Evolutionary conservation across 2,888 invertebrate species (phyloP), one percentile per base, ranked within the genome.

Genomic region (Anaspis maculata): DNA sequence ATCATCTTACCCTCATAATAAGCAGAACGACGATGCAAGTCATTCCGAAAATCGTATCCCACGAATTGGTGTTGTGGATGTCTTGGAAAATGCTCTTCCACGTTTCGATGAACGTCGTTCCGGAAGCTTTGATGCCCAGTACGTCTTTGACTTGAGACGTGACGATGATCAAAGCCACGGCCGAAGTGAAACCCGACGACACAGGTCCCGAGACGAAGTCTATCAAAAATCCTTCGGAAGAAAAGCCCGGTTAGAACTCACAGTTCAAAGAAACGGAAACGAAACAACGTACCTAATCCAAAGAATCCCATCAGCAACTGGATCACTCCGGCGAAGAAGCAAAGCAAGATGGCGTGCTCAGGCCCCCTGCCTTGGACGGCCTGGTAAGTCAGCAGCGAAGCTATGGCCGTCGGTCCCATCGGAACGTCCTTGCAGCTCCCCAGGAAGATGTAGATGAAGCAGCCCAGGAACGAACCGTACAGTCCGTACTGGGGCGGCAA

Each of bases 381-480:
- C 68, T 87, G 85, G 62, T 73, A 83, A 1, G 90, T 90, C 47
- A 94, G 73, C 34, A 94, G 69, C 3, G 92, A 87, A 44, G 88
- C 81, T 52, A 94, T 90, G 41, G 94, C 92, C 2, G 91, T 91
- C 10, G 94, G 94, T 7, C 94, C 92, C 49, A 91, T 77, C 1
- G 92, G 91, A 39, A 91, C 84, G 61, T 92, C 91, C 62, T 90
- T 89, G 59, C 90, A 88, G 42, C 89, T 90, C 27, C 94, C 94
- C 49, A 95, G 74, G 46, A 94, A 67, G 51, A 88, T 83, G 70
- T 95, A 95, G 40, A 92, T 3, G 72, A 71, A 4, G 27, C 37
- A 37, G 7, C 33, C 39, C 16, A 42, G 10, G 23, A 32, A 39
- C n/a, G 92, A 88, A 31, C 90, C 86, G 66, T 94, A 94, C 30